Percentiles rank a stretch among this genome's conserved stretches.
phyloP scores from a whole-genome alignment of 2,113 vertebrate genomes.

The Salvelinus namaycush region DNA sequence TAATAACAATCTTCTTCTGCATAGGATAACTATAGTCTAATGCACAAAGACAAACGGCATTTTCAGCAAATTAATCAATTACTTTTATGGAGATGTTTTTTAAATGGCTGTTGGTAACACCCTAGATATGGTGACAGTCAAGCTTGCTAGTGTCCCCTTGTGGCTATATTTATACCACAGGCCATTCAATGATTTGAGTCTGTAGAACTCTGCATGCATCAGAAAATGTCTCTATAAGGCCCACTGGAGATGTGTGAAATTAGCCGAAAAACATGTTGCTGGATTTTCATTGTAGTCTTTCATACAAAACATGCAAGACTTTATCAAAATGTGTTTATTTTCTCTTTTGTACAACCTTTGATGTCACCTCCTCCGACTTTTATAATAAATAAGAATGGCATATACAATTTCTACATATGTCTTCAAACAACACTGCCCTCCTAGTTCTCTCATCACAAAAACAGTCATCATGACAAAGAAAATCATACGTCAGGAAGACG shows the following conservation, averaged over 20 bases:
- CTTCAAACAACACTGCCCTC: slow-evolving; percentile 38
- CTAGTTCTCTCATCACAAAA: slow-evolving; percentile 30
- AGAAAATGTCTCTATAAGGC: not conserved
- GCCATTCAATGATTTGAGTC: not conserved
- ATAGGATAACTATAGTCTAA: not conserved
- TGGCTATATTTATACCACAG: not conserved
- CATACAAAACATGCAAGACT: slow-evolving; percentile 66
- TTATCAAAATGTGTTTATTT: slow-evolving; percentile 87
- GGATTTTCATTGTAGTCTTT: slow-evolving; percentile 2
- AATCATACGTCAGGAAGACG: slow-evolving; percentile 30
- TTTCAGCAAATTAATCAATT: not conserved
- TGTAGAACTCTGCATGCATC: not conserved
- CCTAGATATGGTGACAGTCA: not conserved
- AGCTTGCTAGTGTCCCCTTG: not conserved
- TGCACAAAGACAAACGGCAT: not conserved
- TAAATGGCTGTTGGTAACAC: not conserved
- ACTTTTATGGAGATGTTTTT: not conserved
- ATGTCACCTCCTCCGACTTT: slow-evolving; percentile 69
- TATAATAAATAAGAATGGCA: slow-evolving; percentile 82
- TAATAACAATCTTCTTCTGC: not conserved
- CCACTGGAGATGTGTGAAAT: not conserved
- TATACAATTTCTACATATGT: slow-evolving; percentile 67
- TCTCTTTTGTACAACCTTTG: slow-evolving; percentile 76
- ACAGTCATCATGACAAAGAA: slow-evolving; percentile 24
- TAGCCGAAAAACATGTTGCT: not conserved